Base-by-base conservation (phyloP, 1,140 invertebrate genomes). In the Archivesica marissinica region DNA sequence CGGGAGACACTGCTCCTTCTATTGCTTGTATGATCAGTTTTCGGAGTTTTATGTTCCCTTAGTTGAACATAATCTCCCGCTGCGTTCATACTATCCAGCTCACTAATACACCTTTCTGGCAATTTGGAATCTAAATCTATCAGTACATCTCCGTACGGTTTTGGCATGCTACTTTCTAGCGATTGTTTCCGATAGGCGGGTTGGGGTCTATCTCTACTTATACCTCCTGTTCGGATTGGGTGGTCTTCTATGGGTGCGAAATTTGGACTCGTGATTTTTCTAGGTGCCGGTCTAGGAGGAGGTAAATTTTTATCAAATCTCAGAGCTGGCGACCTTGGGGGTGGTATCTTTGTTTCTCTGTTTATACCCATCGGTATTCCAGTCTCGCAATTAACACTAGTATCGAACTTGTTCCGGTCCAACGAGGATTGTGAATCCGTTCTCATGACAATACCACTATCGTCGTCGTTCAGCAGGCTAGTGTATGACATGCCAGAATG, bases 371-470 rank as follows among this genome's bases (percentile, higher is more conserved):
- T 44, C 50, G 28, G 25, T 4, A 3, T n/a, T 20, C 33, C 23
- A 25, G 6, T 61, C 28, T 59, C 75, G 39, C 13, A 54, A 20
- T 52, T 47, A 44, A 15, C 20, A 79, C 13, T 25, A 44, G 20
- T 17, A 7, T 82, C 79, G 0, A 25, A 13, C 15, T 44, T 56
- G 6, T 23, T 23, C 23, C 23, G 61, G 28, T 82, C 66, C 54
- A 82, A 33, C 7, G 79, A 82, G 28, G 79, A 39, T 17, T 74
- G 47, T 39, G 79, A 82, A 33, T 68, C 39, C 9, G 79, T 74
- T 61, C 66, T 82, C 47, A 82, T 74, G 0, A 82, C 79, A 44
- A 82, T 82, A 2, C 79, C 79, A 41, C 79, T 82, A 35, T 82
- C 79, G 47, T 82, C 79, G 44, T 82, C 79, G 15, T 82, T 68